Base-by-base conservation (phyloP, 2,888 invertebrate species). In the Lycocerus yunnanus region DNA sequence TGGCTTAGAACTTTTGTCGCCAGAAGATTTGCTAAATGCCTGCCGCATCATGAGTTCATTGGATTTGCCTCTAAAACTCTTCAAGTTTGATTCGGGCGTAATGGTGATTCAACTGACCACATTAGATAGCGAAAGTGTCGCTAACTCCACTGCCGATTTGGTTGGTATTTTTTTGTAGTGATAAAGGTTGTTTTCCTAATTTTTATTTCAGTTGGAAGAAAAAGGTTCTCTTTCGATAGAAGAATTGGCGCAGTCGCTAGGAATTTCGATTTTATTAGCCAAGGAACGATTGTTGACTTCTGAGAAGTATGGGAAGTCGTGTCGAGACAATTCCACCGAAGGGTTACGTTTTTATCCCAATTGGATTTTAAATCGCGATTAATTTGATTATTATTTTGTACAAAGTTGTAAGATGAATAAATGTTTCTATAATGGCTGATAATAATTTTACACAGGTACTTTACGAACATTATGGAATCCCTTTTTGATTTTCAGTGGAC, bases 281-380 rank as follows among this genome's bases (percentile, higher is more conserved):
- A 95, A 95, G 80, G 98, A 99, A 87, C 91, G 96, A 70, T 89
- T 99, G 27, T 89, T 95, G 74, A 93, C 95, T 3, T 93, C 97
- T 1, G 99, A 99, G 87, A 92, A 93, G 77, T 89, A 91, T 80
- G 98, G 97, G 0, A 90, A 92, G 82, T 92, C 96, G 2, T 99
- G 98, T 84, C 90, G 99, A 72, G 99, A 99, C 88, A 98, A 99
- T 85, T 94, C 96, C 0, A 94, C 98, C 72, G 97, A 98, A 88
- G 98, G 98, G 9, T 88, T 99, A 59, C 90, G 95, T 74, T 99
- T 99, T 88, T 99, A 95, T 88, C 95, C 96, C 0, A 99, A 99
- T 89, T 87, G 92, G 74, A 95, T 99, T 87, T 87, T 95, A 78
- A 87, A 16, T 14, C 66, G 63, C 20, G 76, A 76, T 21, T 72